phyloP scores from a whole-genome alignment of 2,113 vertebrate genomes.

The Chrysemys picta region DNA sequence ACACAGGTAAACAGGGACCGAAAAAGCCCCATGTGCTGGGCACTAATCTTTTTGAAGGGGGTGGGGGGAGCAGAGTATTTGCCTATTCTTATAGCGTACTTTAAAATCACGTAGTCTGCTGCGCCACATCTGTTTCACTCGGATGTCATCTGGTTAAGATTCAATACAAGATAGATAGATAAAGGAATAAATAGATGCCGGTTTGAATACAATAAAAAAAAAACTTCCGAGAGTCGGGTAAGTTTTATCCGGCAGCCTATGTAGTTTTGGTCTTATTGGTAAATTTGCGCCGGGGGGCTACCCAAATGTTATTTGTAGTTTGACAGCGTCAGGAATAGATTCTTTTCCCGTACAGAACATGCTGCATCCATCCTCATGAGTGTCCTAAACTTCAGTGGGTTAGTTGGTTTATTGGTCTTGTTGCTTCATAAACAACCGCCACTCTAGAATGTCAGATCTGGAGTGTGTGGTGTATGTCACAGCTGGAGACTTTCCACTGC shows the following conservation, averaged over 20 bases:
- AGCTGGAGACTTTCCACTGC: not conserved
- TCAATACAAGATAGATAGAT: not conserved
- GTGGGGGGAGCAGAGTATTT: not conserved
- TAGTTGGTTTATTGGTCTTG: not conserved
- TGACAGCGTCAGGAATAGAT: not conserved
- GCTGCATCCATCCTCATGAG: not conserved
- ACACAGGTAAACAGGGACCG: not conserved
- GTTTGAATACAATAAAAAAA: not conserved
- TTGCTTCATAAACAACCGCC: not conserved
- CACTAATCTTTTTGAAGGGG: not conserved
- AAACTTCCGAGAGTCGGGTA: not conserved
- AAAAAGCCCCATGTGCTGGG: not conserved
- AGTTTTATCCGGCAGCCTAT: not conserved
- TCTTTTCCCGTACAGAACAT: no score
- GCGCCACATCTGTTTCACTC: not conserved
- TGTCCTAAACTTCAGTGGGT: not conserved
- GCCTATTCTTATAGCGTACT: not conserved
- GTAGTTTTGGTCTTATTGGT: not conserved
- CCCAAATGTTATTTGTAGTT: no score
- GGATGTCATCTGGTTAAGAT: not conserved
- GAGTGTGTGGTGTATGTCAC: not conserved
- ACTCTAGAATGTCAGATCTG: not conserved
- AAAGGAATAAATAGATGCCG: not conserved
- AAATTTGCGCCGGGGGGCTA: no score
- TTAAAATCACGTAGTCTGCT: not conserved